These are phyloP conservation scores for Tapera naevia DNA, from an alignment of 2,797 vertebrate species.

Conservation along the genomic window DNA sequence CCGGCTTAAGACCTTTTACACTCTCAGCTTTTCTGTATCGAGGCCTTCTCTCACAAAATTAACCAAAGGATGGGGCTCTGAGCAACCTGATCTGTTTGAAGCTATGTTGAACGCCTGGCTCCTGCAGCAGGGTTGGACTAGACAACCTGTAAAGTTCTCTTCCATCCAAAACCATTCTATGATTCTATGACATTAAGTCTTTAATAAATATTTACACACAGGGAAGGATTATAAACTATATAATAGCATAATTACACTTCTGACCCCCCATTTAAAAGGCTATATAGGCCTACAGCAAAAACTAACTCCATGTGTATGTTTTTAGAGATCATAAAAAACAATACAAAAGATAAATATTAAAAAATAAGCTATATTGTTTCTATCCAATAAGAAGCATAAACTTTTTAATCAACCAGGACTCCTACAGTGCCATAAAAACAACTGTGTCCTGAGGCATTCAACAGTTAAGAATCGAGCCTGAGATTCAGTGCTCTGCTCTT, in stretches of 20 bases:
- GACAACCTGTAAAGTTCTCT: too few relatives aligned
- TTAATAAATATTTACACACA: background rate
- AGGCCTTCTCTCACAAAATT: background rate
- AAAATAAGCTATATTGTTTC: background rate
- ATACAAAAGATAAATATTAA: background rate
- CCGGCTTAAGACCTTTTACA: background rate
- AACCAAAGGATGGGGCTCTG: background rate
- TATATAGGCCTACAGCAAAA: background rate
- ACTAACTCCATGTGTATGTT: fast-evolving
- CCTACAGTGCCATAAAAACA: too few relatives aligned
- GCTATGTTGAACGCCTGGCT: too few relatives aligned
- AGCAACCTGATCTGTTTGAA: too few relatives aligned
- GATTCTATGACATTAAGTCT: background rate
- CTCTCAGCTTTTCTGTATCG: background rate
- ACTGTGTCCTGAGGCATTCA: too few relatives aligned
- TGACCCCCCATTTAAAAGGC: background rate
- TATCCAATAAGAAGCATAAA: background rate
- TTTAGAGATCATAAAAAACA: background rate
- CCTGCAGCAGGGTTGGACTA: too few relatives aligned
- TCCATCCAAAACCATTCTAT: too few relatives aligned
- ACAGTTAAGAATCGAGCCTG: too few relatives aligned
- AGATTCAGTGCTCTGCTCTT: too few relatives aligned
- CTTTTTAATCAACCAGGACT: background rate
- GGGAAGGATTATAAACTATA: background rate
- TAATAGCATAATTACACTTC: background rate